These are phyloP conservation scores for Hyppa rectilinea DNA, from an alignment of 2,888 invertebrate genomes.

Conservation along the genomic window DNA sequence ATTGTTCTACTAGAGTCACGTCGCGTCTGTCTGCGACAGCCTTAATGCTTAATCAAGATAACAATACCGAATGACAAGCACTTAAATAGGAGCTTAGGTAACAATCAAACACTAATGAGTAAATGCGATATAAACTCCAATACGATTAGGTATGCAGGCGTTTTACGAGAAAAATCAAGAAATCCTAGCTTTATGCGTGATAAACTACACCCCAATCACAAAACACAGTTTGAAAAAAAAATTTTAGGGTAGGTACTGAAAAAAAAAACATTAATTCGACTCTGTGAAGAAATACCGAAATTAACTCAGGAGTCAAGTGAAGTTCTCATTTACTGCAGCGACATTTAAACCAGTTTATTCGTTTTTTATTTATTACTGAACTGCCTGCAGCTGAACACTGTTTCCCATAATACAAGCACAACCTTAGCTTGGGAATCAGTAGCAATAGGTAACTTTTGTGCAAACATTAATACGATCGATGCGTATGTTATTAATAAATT, in stretches of 20 bases:
- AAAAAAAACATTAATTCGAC: too few relatives aligned
- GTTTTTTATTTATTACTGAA: too few relatives aligned
- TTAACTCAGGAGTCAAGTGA: not conserved
- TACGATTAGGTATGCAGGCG: not conserved
- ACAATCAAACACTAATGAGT: constrained; percentile 36
- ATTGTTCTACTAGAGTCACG: too few relatives aligned
- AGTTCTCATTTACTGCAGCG: too few relatives aligned
- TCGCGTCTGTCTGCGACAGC: too few relatives aligned
- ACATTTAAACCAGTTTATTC: too few relatives aligned
- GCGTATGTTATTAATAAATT: too few relatives aligned
- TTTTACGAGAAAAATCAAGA: constrained; percentile 19
- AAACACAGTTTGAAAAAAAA: not conserved
- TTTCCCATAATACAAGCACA: too few relatives aligned
- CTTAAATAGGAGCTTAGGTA: constrained; percentile 28
- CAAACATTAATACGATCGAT: too few relatives aligned
- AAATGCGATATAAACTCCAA: constrained; percentile 26
- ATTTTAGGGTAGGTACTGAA: not conserved
- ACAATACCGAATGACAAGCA: constrained; percentile 22
- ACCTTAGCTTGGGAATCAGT: too few relatives aligned
- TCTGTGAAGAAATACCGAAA: not conserved
- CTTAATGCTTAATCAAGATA: constrained; percentile 41
- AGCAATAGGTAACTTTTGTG: too few relatives aligned
- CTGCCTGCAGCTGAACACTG: too few relatives aligned
- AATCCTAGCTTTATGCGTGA: not conserved
- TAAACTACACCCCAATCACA: not conserved